Evolutionary conservation across 1,140 invertebrate species (phyloP), one percentile per base, ranked within the genome.

Genomic region (Nixonia krombeini): DNA sequence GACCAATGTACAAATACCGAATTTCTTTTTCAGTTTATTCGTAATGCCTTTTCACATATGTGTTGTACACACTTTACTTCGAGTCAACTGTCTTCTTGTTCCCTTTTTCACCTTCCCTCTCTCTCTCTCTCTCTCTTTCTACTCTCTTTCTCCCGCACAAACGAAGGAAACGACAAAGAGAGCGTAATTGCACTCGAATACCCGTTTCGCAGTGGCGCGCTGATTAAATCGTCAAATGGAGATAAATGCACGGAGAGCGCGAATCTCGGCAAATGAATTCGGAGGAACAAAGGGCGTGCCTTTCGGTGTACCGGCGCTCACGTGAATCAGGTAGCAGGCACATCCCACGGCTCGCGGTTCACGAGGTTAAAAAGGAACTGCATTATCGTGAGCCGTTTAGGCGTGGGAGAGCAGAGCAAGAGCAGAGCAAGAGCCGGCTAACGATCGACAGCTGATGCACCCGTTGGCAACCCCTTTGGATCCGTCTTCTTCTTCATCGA

Each of bases 331-430:
- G 66, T 69, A 70, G 61, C n/a, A n/a, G n/a, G n/a, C 61, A 59
- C 41, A 64, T 75, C 74, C 69, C 67, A 75, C 68, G 68, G 69
- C 72, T 76, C 52, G 40, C 52, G 40, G 70, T 74, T 78, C 69
- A 73, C 38, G 55, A 68, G 67, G 71, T 74, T 74, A 71, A 73
- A 78, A 78, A 78, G 73, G 71, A 79, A 61, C 58, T 73, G 68
- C 73, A 74, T 78, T 78, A 78, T 75, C 75, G 71, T 49, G 72
- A 74, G 73, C 74, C 71, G 71, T 76, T 75, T 67, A 71, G 76
- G 73, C 76, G 77, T 76, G 77, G 75, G 75, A 79, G 75, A 78
- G 73, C 67, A 69, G 57, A 50, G 41, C n/a, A n/a, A n/a, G n/a
- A n/a, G n/a, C n/a, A n/a, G n/a, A n/a, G n/a, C n/a, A 64, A 47